Percentiles rank a stretch among this genome's conserved stretches.
These are phyloP conservation scores for Serrognathus titanus DNA, from an alignment of 2,888 invertebrate species.

Conservation along the genomic window DNA sequence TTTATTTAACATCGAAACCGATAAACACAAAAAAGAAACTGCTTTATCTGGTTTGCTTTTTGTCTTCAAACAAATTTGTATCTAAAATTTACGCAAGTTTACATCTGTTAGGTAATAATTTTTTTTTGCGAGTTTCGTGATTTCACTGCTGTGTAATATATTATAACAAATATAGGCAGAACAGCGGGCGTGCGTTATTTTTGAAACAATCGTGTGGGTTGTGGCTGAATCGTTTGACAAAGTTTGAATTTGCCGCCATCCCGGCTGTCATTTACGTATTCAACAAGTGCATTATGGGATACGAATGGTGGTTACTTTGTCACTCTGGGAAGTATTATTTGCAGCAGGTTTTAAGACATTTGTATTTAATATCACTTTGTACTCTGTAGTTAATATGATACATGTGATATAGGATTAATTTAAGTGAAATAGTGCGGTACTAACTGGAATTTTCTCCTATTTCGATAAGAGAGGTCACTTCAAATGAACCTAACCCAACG, in stretches of 20 bases:
- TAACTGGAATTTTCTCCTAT: conserved; percentile 28
- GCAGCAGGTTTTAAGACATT: conserved; percentile 29
- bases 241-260: conserved; percentile 34
- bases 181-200: too few relatives aligned
- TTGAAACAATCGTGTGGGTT: too few relatives aligned
- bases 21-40: too few relatives aligned
- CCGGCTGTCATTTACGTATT: conserved; percentile 31
- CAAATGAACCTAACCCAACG: conserved; percentile 49
- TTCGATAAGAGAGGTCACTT: conserved; percentile 43
- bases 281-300: conserved; percentile 49
- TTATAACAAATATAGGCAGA: too few relatives aligned
- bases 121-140: too few relatives aligned
- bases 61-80: too few relatives aligned
- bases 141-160: too few relatives aligned
- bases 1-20: too few relatives aligned
- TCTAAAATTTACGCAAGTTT: too few relatives aligned
- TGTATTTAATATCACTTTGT: conserved; percentile 27
- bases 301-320: conserved; percentile 45
- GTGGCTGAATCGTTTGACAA: background rate
- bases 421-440: conserved; percentile 30
- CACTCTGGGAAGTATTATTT: conserved; percentile 33
- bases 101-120: too few relatives aligned
- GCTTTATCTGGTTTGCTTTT: too few relatives aligned
- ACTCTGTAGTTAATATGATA: conserved; percentile 35
- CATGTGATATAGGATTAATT: conserved; percentile 43